phyloP scores from a whole-genome alignment of 2,797 vertebrate species.

The Alfaro cultratus region DNA sequence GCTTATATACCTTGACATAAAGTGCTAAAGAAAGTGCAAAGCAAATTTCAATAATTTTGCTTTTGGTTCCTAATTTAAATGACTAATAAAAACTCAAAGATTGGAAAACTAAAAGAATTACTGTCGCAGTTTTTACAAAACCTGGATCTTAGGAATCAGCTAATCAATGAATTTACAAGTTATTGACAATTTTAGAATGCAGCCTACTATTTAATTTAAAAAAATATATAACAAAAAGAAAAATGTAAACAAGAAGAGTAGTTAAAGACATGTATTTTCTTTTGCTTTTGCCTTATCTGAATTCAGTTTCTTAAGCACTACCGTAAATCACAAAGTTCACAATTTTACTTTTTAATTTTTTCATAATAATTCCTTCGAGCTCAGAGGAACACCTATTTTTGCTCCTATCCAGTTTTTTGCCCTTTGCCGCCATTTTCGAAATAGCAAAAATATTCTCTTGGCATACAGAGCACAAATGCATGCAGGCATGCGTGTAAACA shows the following conservation, averaged over 20 bases:
- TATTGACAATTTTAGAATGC: neutral
- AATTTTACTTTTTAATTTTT: neutral
- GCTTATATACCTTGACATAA: neutral
- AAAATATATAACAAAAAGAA: neutral
- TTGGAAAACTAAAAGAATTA: neutral
- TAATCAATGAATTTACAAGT: neutral
- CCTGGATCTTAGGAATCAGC: neutral
- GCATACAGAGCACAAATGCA: slow-evolving; percentile 40
- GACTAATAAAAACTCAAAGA: neutral
- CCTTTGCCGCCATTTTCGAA: slow-evolving; percentile 69
- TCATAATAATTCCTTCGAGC: slow-evolving; percentile 4
- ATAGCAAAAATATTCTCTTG: slow-evolving; percentile 58
- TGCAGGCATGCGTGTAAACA: slow-evolving; percentile 68
- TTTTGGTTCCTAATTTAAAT: neutral
- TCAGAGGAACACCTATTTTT: slow-evolving; percentile 44
- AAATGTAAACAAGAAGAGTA: neutral
- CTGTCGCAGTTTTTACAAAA: neutral
- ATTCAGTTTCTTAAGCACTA: neutral
- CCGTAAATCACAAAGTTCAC: neutral
- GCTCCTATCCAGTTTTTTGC: slow-evolving; percentile 39
- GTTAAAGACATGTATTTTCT: neutral
- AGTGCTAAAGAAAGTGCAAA: neutral
- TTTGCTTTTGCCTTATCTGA: neutral
- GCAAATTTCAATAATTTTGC: neutral
- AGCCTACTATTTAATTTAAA: neutral